phyloP scores from a whole-genome alignment of 2,888 invertebrate species.

The Thecophora atra region DNA sequence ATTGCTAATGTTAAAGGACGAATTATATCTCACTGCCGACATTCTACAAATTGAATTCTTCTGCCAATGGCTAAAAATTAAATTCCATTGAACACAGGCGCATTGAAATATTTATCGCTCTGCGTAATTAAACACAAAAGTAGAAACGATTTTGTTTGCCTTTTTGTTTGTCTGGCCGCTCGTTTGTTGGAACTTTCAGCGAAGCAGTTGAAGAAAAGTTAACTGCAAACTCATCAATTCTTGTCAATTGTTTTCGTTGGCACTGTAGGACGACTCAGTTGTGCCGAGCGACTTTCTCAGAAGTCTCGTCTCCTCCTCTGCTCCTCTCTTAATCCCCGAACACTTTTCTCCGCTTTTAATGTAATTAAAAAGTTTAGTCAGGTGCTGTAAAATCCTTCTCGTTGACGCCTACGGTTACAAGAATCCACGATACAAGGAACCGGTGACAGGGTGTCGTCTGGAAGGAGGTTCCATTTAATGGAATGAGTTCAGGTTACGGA shows the following conservation, averaged over 20 bases:
- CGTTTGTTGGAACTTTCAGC: not conserved
- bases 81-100: constrained; percentile 17
- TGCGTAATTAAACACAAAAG: not conserved
- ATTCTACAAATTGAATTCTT: constrained; percentile 36
- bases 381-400: constrained; percentile 28
- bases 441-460: not conserved
- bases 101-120: constrained; percentile 23
- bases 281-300: not conserved
- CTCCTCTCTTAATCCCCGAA: not conserved
- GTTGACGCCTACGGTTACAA: constrained; percentile 17
- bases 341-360: constrained; percentile 1
- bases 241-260: constrained; percentile 24
- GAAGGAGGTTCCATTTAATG: not conserved
- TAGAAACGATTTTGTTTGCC: not conserved
- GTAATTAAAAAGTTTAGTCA: constrained; percentile 34
- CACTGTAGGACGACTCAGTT: not conserved
- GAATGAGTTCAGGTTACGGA: not conserved
- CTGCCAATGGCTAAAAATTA: not conserved
- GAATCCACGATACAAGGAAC: not conserved
- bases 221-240: constrained; percentile 27
- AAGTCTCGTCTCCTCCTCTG: not conserved
- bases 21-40: too few species aligned
- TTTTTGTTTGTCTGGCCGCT: constrained; percentile 2
- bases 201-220: constrained; percentile 3
- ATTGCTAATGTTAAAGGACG: too few species aligned